phyloP scores from a whole-genome alignment of 2,888 invertebrate species.

The Epicampocera succincta region DNA sequence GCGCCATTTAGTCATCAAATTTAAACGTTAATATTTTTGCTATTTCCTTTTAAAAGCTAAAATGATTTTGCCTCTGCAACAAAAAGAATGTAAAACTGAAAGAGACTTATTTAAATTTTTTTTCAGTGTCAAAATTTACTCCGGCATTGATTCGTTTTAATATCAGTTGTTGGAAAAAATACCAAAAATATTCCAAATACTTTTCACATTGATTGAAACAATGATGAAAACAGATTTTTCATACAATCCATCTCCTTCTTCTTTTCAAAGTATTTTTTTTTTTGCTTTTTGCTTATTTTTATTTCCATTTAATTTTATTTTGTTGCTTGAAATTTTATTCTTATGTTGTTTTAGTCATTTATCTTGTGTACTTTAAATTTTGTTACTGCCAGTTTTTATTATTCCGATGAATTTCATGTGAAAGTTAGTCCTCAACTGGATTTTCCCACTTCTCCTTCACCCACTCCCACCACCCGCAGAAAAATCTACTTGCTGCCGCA shows the following conservation, averaged over 20 bases:
- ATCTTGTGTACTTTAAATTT: conserved; percentile 26
- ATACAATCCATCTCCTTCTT: conserved; percentile 28
- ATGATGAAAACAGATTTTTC: conserved; percentile 35
- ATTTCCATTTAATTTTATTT: conserved; percentile 4
- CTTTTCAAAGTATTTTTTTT: conserved; percentile 1
- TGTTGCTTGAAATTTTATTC: neutral
- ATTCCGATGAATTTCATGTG: conserved; percentile 9
- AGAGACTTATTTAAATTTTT: neutral
- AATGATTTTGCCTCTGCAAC: too few relatives aligned
- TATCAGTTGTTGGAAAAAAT: conserved; percentile 27
- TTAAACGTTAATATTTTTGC: too few relatives aligned
- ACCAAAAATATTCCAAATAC: conserved; percentile 34
- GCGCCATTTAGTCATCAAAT: too few relatives aligned
- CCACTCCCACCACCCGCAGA: too few relatives aligned
- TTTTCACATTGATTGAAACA: conserved; percentile 53
- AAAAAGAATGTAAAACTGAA: neutral
- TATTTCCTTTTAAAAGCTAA: too few relatives aligned
- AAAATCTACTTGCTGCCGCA: too few relatives aligned
- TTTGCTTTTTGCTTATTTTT: neutral
- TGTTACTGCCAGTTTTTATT: conserved; percentile 1
- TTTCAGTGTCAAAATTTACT: conserved; percentile 9
- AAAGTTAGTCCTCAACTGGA: neutral
- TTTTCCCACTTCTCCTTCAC: too few relatives aligned
- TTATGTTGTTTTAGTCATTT: conserved; percentile 19
- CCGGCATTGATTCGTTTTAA: conserved; percentile 19